A percentile compares a stretch with the other conserved stretches of the same genome.
These are phyloP conservation scores for Ochropacha duplaris DNA, from an alignment of 2,888 invertebrate species.

Conservation along the genomic window DNA sequence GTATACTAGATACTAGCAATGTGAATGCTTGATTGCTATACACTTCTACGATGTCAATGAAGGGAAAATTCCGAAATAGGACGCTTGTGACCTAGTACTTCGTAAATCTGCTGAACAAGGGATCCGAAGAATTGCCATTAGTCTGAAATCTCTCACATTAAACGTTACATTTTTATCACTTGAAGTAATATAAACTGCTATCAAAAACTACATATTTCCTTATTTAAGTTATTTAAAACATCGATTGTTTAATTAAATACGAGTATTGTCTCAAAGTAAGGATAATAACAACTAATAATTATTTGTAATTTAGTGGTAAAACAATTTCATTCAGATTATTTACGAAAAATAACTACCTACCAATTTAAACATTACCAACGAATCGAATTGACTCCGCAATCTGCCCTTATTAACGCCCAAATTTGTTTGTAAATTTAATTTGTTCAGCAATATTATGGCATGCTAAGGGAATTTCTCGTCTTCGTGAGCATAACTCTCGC, in stretches of 20 bases:
- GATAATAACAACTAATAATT: no score
- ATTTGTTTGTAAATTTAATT: conserved; percentile 20
- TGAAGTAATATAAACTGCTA: neutral
- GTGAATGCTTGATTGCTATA: neutral
- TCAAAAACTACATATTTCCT: neutral
- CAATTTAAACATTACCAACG: neutral
- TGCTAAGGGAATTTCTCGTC: conserved; percentile 31
- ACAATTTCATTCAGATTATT: neutral
- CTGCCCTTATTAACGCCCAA: conserved; percentile 7
- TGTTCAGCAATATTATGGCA: conserved; percentile 34
- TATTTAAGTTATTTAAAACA: neutral
- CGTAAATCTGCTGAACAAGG: conserved; percentile 61
- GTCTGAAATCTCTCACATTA: conserved; percentile 43
- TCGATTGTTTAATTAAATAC: neutral
- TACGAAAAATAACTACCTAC: neutral
- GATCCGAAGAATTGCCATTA: conserved; percentile 48
- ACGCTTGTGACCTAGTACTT: conserved; percentile 57
- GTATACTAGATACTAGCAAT: no score
- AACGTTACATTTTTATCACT: conserved; percentile 28
- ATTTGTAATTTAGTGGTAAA: no score
- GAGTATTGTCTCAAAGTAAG: no score
- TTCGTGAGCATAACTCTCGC: conserved; percentile 38
- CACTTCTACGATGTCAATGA: neutral
- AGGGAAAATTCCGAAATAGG: conserved; percentile 37
- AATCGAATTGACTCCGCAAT: conserved; percentile 9